Evolutionary conservation across 2,888 invertebrate genomes (phyloP).

Genomic region (Holacanthella duospinosa): DNA sequence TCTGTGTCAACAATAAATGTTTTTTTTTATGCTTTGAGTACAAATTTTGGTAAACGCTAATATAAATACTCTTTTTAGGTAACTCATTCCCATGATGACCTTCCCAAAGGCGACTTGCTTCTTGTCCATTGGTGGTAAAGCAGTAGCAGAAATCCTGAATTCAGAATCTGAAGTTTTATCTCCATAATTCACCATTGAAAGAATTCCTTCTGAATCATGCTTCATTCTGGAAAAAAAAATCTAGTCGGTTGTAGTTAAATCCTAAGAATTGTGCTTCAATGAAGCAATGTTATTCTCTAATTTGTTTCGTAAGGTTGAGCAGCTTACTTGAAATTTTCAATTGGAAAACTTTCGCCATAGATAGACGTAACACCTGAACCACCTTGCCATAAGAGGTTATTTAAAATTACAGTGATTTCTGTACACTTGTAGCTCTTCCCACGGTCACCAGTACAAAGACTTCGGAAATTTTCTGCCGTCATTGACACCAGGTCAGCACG

Average conservation of each 20-base stretch:
- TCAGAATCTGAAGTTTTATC: constrained; percentile 6
- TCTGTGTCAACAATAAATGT: not conserved
- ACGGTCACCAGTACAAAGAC: constrained; percentile 1
- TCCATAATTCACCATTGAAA: constrained; percentile 13
- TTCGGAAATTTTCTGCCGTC: constrained; percentile 8
- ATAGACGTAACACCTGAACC: not conserved
- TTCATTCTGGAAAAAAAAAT: no score
- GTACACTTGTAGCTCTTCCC: constrained; percentile 5
- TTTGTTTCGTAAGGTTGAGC: not conserved
- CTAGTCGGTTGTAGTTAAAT: no score
- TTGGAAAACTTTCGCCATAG: constrained; percentile 8
- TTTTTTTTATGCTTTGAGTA: no score
- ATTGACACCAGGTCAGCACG: constrained; percentile 2
- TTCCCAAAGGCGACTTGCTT: constrained; percentile 16
- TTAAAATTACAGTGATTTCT: not conserved
- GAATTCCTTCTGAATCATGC: constrained; percentile 13
- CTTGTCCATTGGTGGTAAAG: constrained; percentile 13
- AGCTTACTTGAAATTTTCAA: constrained; percentile 7
- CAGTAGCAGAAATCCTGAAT: constrained; percentile 13
- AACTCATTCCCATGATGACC: constrained; percentile 17
- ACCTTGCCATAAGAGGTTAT: constrained; percentile 2
- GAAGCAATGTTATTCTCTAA: no score
- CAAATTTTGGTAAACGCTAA: not conserved
- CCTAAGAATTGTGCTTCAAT: not conserved
- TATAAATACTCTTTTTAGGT: constrained; percentile 1